Conservation (phyloP, 2,888 invertebrate genomes). For the Eupithecia abbreviata region DNA sequence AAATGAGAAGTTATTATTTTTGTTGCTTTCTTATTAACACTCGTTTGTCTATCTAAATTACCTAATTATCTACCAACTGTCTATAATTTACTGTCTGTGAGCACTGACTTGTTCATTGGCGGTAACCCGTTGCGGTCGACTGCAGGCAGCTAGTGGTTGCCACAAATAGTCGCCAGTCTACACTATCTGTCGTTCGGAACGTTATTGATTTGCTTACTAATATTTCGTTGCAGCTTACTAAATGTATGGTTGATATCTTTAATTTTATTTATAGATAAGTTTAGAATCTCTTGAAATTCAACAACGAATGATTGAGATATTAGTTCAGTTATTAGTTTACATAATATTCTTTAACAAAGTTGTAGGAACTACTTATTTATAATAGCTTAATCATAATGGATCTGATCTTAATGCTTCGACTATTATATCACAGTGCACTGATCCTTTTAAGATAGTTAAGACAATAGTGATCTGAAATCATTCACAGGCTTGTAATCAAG, state of each 20-base stretch:
- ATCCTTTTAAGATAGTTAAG: constrained; percentile 54
- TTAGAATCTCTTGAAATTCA: neutral
- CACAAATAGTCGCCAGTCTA: neutral
- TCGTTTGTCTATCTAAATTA: constrained; percentile 32
- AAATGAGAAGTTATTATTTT: neutral
- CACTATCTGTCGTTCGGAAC: neutral
- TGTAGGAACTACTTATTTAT: constrained; percentile 30
- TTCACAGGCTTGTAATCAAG: constrained; percentile 38
- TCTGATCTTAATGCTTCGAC: constrained; percentile 38
- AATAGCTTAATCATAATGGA: constrained; percentile 43
- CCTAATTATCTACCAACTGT: neutral
- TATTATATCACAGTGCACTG: constrained; percentile 45
- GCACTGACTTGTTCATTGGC: neutral
- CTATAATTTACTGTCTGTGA: constrained; percentile 2
- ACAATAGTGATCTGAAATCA: constrained; percentile 40
- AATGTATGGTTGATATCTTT: neutral
- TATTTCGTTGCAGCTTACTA: neutral
- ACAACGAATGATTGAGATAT: neutral
- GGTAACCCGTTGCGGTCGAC: neutral
- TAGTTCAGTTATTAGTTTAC: neutral
- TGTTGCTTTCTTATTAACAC: constrained; percentile 25
- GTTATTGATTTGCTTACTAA: neutral
- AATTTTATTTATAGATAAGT: neutral
- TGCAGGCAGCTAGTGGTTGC: neutral
- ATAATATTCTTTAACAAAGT: neutral